These are phyloP conservation scores for Cacajao melanocephalus DNA, from an alignment of 2,797 vertebrate genomes.

Conservation along the genomic window DNA sequence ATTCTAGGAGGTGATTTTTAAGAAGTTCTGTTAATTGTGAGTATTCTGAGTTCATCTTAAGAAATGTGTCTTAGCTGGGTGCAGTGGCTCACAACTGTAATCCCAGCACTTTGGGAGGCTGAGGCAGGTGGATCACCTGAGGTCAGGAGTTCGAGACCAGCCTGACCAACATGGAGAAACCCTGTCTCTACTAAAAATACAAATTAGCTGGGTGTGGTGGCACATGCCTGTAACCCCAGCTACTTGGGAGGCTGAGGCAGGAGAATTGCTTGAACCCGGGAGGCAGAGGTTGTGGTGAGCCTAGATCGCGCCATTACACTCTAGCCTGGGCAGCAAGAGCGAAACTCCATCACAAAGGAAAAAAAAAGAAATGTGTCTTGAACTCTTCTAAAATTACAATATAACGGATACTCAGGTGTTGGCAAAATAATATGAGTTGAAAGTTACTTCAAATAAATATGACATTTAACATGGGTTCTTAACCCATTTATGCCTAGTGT, in stretches of 20 bases:
- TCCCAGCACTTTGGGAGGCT: no score
- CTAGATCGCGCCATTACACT: not conserved
- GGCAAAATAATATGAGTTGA: slow-evolving; percentile 22
- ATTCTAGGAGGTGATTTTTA: slow-evolving; percentile 13
- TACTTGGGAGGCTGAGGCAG: not conserved
- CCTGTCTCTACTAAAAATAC: not conserved
- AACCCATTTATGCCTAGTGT: not conserved
- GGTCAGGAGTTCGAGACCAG: not conserved
- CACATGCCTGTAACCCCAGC: not conserved
- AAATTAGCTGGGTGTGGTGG: not conserved
- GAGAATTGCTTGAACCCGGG: not conserved
- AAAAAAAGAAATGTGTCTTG: not conserved
- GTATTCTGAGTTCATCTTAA: not conserved
- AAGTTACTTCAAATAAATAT: slow-evolving; percentile 43
- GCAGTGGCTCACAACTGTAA: no score
- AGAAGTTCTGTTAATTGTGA: slow-evolving; percentile 18
- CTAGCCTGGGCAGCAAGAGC: not conserved
- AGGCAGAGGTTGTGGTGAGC: not conserved
- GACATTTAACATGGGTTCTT: not conserved
- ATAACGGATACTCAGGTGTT: not conserved
- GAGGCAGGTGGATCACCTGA: not conserved
- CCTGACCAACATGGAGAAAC: not conserved
- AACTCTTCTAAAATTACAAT: slow-evolving; percentile 42
- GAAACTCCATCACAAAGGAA: not conserved
- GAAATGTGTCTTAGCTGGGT: not conserved